These are phyloP conservation scores for Campoletis raptor DNA, from an alignment of 2,888 invertebrate genomes.

Conservation along the genomic window DNA sequence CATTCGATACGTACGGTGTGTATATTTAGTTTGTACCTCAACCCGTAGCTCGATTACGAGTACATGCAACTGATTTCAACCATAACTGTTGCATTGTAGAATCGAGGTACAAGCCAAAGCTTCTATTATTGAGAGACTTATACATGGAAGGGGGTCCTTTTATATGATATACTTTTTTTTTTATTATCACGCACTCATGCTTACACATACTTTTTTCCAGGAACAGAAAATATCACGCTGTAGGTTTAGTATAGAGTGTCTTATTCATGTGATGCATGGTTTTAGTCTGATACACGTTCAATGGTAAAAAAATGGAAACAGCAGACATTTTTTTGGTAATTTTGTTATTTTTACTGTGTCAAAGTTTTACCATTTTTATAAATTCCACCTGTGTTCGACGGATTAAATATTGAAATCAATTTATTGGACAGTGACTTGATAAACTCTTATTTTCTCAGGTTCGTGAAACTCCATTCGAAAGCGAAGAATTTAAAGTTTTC, in stretches of 20 bases:
- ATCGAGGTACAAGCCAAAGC: conserved; percentile 35
- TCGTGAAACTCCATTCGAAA: not conserved
- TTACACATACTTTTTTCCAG: not conserved
- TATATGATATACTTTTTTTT: not conserved
- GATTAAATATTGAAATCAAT: not conserved
- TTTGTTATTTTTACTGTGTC: not conserved
- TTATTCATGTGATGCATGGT: conserved; percentile 72
- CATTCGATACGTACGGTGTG: conserved; percentile 8
- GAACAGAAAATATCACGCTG: not conserved
- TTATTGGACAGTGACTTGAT: not conserved
- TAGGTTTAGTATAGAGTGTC: conserved; percentile 30
- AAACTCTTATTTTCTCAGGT: not conserved
- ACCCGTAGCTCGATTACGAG: not conserved
- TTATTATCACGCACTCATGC: conserved; percentile 4
- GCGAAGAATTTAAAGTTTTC: not conserved
- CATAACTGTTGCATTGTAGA: conserved; percentile 55
- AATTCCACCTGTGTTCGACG: not conserved
- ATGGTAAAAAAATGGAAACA: not conserved
- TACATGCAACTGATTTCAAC: conserved; percentile 27
- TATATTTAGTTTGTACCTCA: conserved; percentile 35
- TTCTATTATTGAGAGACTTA: conserved; percentile 51
- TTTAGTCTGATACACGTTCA: conserved; percentile 58
- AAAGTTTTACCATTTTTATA: not conserved
- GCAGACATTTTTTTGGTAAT: not conserved
- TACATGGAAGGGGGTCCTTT: conserved; percentile 6